Base-by-base conservation (phyloP, 2,888 invertebrate species). In the Ectropis crepuscularia region DNA sequence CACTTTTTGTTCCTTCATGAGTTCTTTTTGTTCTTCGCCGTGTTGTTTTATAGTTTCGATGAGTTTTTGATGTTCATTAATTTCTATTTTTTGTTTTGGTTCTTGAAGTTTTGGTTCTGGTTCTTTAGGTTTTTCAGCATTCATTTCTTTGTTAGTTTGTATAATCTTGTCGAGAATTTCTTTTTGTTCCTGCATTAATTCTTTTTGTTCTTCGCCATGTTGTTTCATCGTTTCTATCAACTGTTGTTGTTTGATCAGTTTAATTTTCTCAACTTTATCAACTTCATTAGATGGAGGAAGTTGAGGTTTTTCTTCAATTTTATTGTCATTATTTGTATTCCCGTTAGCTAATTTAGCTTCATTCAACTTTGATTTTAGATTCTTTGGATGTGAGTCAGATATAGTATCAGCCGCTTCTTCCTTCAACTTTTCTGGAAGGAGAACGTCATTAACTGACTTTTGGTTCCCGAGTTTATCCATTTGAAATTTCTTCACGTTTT, bases 1-100 rank as follows among this genome's bases (percentile, higher is more conserved):
- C 77, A 95, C 92, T 72, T 95, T 95, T 74, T 96, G 95, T 77
- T 96, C 95, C 72, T 95, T 93, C 36, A 96, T 90, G 65, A 96
- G 84, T 80, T 95, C 94, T 74, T 94, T 93, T 76, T 96, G 95
- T 77, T 95, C 95, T 78, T 94, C 91, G 62, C 95, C 95, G 70
- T 96, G 95, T 77, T 95, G 94, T 82, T 95, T 95, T 16, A 96
- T 90, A 12, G 95, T 95, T 79, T 95, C 94, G 41, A 95, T 89
- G 8, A 95, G 79, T 71, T 94, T 59, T 37, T 70, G 63, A 49
- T 72, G 65, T 43, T 68, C 66, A n/a, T 65, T 46, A 28, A 8
- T 46, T 4, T 55, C 57, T 6, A n/a, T 48, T 37, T 62, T 65
- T n/a, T 57, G 50, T 12, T 61, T 65, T n/a, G 60, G 50, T 12